Base-by-base conservation (phyloP, 2,797 vertebrate species). In the Triplophysa bombifrons region DNA sequence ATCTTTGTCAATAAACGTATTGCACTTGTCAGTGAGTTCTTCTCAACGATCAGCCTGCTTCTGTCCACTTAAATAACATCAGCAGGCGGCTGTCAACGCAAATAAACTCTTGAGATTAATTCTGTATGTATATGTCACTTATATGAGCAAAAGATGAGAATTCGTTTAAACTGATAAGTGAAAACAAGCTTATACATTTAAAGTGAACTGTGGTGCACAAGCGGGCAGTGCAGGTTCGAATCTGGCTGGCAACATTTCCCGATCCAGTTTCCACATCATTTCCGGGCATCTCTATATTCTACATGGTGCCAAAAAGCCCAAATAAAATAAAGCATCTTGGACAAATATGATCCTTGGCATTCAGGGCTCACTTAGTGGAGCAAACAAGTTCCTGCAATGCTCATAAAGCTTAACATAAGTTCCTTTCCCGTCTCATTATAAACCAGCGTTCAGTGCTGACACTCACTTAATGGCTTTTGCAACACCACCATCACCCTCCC, bases 391-490 rank as follows among this genome's bases (percentile, higher is more conserved):
- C 7, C 38, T n/a, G 34, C 22, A 68, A 27, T 68, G 17, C 38
- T 16, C 13, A 38, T 30, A 46, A 65, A 64, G 60, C 17, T 44
- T 34, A 53, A 81, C 53, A 76, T 34, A 68, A 56, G 60, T 67
- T 74, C 53, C n/a, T 46, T 64, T 56, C 19, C 58, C 25, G 16
- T 67, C 44, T 65, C 67, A 70, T 76, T 67, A 76, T 67, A 41
- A 74, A 16, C 38, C 66, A 83, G 61, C 50, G 65, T 72, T 76
- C 72, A 60, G 38, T 74, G 56, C 38, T 6, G 27, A 56, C 61
- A 67, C 51, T 12, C 65, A 48, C 60, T 50, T 61, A 71, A 65
- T 56, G 50, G 46, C 56, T 74, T 75, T 55, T 51, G 44, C 75
- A 63, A 30, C 56, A 65, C 25, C 27, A 73, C 22, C 41, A 7